Base-by-base conservation (phyloP, 2,797 vertebrate species). In the Dicrostonyx torquatus region DNA sequence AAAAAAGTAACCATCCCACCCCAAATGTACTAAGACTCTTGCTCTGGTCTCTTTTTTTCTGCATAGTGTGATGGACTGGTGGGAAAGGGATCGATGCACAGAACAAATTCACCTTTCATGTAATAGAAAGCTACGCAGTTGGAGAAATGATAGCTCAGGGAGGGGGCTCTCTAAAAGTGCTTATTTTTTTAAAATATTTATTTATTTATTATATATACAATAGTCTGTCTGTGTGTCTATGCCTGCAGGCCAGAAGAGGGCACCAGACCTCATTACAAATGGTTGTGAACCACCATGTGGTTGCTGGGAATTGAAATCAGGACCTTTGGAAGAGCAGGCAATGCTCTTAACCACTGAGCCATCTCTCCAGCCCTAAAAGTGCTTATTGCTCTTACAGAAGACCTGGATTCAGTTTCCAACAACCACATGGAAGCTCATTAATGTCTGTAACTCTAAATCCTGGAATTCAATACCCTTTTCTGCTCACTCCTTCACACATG, bases 21-120 rank as follows among this genome's bases (percentile, higher is more conserved):
- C 43, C 55, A 45, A 6, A 48, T 85, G 31, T 95, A 40, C 24
- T 91, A 17, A 53, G 85, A 84, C 55, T 96, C 83, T 37, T 90
- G 43, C 40, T 92, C 73, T 64, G 7, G 24, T 87, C 8, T 90
- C 60, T 37, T 6, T 14, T 88, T 68, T 37, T 5, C 48, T 76
- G 45, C 13, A 31, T 17, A 48, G 6, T 48, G 26, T 45, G 15
- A 4, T 76, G 17, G 31, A 18, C 9, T 34, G 5, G 20, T 37
- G 6, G 10, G 50, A 20, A 79, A 37, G 20, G 20, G 20, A 24
- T 26, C 26, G 20, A 11, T 53, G 34, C 31, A 53, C 10, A 37
- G 77, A 53, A n/a, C 37, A 34, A 55, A 58, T 79, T 37, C 50
- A 24, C 53, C 50, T 58, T 55, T 55, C 31, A n/a, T 58, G 4